These are phyloP conservation scores for Diaprepes abbreviatus DNA, from an alignment of 2,888 invertebrate species.

Conservation along the genomic window DNA sequence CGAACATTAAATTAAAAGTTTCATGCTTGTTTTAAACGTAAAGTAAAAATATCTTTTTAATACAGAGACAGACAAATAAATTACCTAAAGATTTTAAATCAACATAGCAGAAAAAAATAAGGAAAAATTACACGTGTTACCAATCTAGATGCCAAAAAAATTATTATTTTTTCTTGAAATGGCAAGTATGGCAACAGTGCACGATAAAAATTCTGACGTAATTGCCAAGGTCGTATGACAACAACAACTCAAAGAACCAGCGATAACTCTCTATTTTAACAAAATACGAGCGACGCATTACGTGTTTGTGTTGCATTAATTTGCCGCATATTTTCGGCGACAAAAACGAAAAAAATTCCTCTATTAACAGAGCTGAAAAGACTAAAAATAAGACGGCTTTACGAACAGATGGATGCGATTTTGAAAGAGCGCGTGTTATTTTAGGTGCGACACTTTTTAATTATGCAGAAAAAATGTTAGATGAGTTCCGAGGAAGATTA, in stretches of 20 bases:
- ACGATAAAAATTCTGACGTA: too few species aligned
- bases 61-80: too few species aligned
- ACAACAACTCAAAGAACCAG: neutral
- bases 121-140: too few species aligned
- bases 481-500: conserved; percentile 10
- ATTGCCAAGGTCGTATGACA: too few species aligned
- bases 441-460: conserved; percentile 35
- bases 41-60: too few species aligned
- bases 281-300: conserved; percentile 27
- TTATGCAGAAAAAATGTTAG: conserved; percentile 25
- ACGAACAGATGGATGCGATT: conserved; percentile 31
- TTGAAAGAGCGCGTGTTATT: conserved; percentile 32
- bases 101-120: too few species aligned
- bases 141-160: too few species aligned
- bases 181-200: too few species aligned
- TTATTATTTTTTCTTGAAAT: too few species aligned
- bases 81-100: too few species aligned
- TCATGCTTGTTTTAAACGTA: too few species aligned
- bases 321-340: conserved; percentile 29
- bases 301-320: conserved; percentile 37
- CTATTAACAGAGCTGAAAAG: conserved; percentile 23
- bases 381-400: conserved; percentile 26
- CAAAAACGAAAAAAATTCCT: conserved; percentile 26
- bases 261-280: conserved; percentile 3
- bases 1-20: too few species aligned